Base-by-base conservation (phyloP, 2,888 invertebrate species). In the Drosophila formosana region DNA sequence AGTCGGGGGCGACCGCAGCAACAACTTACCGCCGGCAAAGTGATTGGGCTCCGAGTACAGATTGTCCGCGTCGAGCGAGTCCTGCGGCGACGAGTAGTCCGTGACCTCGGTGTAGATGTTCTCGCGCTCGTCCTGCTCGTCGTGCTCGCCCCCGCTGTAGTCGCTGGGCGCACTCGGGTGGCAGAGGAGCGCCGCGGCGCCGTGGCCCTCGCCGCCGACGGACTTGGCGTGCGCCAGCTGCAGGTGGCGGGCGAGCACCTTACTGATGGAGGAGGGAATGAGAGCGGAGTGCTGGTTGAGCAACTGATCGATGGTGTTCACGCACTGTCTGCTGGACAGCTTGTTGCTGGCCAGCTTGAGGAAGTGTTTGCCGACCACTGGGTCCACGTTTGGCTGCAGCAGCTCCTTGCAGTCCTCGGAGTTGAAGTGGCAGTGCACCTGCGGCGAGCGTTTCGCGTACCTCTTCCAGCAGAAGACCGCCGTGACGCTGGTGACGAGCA, bases 51-150 rank as follows among this genome's bases (percentile, higher is more conserved):
- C 92, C 7, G 90, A 80, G 66, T 92, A 92, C 43, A 89, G 30
- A 30, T 53, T 34, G 7, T 43, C 18, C 25, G 46, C 25, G 5
- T 56, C 56, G 5, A 63, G 11, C 9, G 39, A 52, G 56, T 74
- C 63, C 5, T 58, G 60, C 7, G 77, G 81, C n/a, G 32, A 37
- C 3, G 78, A 62, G 18, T 80, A 80, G 1, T 62, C 47, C 39
- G 91, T 55, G 4, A 91, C 92, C 65, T 91, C 91, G 3, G 90
- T 89, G 67, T 92, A 92, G 58, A 92, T 91, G 60, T 91, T 90
- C 60, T 91, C 91, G 5, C 75, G 11, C 11, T 37, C 37, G n/a
- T 0, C n/a, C 4, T 5, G 4, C n/a, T 37, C 37, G n/a, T 37
- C 37, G 37, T 37, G 37, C 37, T 37, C 37, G 11, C 11, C 78